Base-by-base conservation (phyloP, 1,140 invertebrate species). In the Atta cephalotes region DNA sequence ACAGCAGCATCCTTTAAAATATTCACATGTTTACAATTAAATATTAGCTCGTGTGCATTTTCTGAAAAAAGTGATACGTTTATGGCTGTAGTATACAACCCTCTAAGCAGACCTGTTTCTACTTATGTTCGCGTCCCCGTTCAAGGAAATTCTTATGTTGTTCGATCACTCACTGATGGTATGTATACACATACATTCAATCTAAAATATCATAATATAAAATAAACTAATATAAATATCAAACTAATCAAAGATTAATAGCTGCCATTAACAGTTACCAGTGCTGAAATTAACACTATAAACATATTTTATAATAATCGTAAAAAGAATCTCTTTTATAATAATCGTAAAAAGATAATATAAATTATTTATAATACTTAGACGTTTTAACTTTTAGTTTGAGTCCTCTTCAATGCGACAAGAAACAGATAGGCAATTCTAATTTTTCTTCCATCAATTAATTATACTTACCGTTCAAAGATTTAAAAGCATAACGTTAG, bases 21-120 rank as follows among this genome's bases (percentile, higher is more conserved):
- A 9, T 25, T 95, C n/a, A 96, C 96, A 56, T 98, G 98, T 93
- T 93, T 96, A 7, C 88, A 96, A 45, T 91, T 97, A 1, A 98
- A 97, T 82, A 96, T 97, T 0, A 97, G 97, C 90, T 91, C 95
- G 0, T 97, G 97, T 84, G 90, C 88, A 92, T 92, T 96, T n/a
- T 96, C 97, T 1, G 98, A 98, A 93, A 93, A 92, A 5, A 95
- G 95, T 58, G 93, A 96, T 79, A 94, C 96, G 86, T 97, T 98
- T 92, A 93, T 97, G 1, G 95, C 98, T 0, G 96, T 97, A 0
- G 91, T 98, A 3, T 98, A 98, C 93, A 99, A 99, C 94, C 98
- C 98, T 0, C 91, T 98, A 10, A 97, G 97, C 74, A 96, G 96
- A 56, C 93, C 95, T 51, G 95, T 97, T 0, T 95, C 96, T 14